Evolutionary conservation across 1,140 invertebrate genomes (phyloP).

Genomic region (Melipona quadrifasciata): DNA sequence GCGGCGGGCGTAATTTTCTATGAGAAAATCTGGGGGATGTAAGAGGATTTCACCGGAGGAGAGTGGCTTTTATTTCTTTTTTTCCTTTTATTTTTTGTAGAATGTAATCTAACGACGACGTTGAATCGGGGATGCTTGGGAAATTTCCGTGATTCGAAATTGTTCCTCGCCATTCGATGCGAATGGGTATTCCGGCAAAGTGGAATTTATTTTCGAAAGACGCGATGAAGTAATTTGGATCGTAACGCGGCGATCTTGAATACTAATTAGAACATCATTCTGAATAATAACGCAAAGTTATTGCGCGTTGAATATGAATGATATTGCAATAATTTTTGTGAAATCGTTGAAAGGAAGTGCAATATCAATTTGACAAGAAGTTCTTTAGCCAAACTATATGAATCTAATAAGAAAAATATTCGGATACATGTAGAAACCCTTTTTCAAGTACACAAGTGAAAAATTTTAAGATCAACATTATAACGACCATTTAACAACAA

Average conservation of each 20-base stretch:
- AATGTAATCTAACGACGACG: background rate
- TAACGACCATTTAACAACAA: background rate
- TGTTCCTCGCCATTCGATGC: background rate
- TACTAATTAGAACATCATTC: too few relatives aligned
- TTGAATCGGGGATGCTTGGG: background rate
- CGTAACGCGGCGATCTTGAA: too few relatives aligned
- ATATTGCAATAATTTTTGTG: background rate
- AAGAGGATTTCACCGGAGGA: background rate
- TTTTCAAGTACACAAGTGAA: background rate
- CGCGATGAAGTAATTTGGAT: too few relatives aligned
- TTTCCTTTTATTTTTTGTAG: too few relatives aligned
- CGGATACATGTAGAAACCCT: background rate
- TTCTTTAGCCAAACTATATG: background rate
- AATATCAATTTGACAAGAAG: background rate
- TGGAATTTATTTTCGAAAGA: too few relatives aligned
- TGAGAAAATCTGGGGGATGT: background rate
- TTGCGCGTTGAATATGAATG: too few relatives aligned
- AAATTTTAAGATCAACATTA: background rate
- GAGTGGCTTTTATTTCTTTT: background rate
- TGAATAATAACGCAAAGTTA: too few relatives aligned
- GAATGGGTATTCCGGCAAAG: background rate
- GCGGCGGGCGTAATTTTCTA: background rate
- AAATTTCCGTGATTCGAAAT: background rate
- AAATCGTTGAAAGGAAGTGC: background rate
- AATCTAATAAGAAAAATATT: background rate